A percentile compares a stretch with the other conserved stretches of the same genome.
These are phyloP conservation scores for Xiphophorus birchmanni DNA, from an alignment of 2,797 vertebrate genomes.

Conservation along the genomic window DNA sequence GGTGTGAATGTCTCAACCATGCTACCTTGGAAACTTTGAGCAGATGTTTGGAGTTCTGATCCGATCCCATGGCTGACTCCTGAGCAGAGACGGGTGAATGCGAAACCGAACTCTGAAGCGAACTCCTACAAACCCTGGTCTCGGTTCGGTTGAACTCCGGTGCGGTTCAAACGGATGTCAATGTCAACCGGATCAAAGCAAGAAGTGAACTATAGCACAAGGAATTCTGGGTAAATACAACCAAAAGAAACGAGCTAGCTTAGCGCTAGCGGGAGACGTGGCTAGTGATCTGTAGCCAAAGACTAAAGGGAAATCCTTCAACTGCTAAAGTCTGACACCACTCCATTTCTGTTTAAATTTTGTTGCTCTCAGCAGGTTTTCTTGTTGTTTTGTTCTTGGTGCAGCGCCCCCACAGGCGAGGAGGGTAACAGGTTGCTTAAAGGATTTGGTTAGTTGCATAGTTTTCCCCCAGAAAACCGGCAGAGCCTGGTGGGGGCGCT, in stretches of 20 bases:
- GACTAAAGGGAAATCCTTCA: neutral
- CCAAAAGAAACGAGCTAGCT: neutral
- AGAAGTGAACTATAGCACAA: neutral
- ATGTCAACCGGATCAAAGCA: neutral
- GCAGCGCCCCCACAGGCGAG: too few relatives aligned
- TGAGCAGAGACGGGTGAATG: neutral
- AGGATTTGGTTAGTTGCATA: too few relatives aligned
- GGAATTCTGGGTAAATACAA: neutral
- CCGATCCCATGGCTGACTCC: neutral
- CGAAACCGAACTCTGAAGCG: too few relatives aligned
- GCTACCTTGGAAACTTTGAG: constrained; percentile 20
- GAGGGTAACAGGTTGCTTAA: too few relatives aligned
- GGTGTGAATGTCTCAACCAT: constrained; percentile 26
- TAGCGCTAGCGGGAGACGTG: neutral
- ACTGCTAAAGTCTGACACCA: neutral
- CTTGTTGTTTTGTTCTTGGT: neutral
- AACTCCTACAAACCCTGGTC: too few relatives aligned
- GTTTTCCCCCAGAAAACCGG: too few relatives aligned
- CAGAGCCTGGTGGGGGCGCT: too few relatives aligned
- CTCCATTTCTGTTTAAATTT: too few relatives aligned
- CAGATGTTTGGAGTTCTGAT: constrained; percentile 20
- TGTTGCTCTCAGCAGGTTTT: neutral
- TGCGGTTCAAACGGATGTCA: too few relatives aligned
- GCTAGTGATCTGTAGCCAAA: neutral
- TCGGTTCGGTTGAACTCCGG: neutral